A percentile compares a stretch with the other conserved stretches of the same genome.
Evolutionary conservation across 2,797 vertebrate species (phyloP).

Genomic region (Coreius guichenoti): DNA sequence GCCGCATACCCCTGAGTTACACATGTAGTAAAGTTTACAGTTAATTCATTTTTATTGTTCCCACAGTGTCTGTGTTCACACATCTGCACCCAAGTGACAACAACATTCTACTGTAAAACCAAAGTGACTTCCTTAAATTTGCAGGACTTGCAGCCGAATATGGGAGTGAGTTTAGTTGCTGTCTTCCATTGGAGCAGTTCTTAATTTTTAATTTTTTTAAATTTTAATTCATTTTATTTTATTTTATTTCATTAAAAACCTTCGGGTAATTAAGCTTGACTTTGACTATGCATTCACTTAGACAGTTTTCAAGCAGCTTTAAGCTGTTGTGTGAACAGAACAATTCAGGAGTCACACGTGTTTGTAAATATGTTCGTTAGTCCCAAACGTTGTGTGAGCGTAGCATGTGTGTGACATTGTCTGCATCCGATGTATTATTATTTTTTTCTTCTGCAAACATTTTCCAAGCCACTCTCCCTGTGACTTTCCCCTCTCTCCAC

Average conservation of each 20-base stretch:
- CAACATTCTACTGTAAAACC: neutral
- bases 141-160: no score
- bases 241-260: neutral
- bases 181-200: no score
- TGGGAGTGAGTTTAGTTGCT: no score
- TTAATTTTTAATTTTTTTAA: no score
- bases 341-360: constrained; percentile 13
- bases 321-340: neutral
- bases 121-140: no score
- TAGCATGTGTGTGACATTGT: constrained; percentile 28
- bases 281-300: neutral
- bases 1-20: no score
- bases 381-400: neutral
- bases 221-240: no score
- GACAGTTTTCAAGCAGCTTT: neutral
- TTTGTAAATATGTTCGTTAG: neutral
- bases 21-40: neutral
- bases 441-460: constrained; percentile 20
- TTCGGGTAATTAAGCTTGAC: neutral
- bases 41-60: neutral
- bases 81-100: neutral
- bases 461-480: constrained; percentile 46
- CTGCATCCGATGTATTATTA: neutral
- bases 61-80: constrained; percentile 2
- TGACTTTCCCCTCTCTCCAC: constrained; percentile 42